Conservation (phyloP, 30 jellyfish, hydroid and myxozoan genomes). For the Hydractinia echinata region DNA sequence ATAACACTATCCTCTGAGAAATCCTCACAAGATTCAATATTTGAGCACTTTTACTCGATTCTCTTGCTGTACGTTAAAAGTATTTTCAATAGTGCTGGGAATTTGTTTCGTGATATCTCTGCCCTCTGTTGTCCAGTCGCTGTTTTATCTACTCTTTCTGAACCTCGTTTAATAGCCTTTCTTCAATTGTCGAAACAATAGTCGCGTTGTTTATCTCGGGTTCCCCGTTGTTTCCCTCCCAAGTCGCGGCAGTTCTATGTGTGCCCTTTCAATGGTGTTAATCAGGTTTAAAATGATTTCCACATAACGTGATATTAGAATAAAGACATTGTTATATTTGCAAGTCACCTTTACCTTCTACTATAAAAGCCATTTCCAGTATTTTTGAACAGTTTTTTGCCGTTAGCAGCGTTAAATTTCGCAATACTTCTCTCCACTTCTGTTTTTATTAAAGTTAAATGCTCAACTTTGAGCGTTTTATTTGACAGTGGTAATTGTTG, state of each 20-base stretch:
- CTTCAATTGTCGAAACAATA: conserved; percentile 56
- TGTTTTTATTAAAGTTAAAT: too few species aligned
- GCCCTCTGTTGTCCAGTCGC: conserved; percentile 37
- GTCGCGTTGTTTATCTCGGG: conserved; percentile 56
- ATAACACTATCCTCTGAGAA: too few species aligned
- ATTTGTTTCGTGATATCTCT: conserved; percentile 36
- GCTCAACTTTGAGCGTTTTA: too few species aligned
- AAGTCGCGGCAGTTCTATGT: conserved; percentile 40
- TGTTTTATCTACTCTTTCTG: conserved; percentile 37
- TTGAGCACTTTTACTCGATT: background rate
- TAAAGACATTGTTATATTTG: too few species aligned
- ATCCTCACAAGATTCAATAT: too few species aligned
- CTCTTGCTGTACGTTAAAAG: background rate
- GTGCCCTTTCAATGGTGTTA: conserved; percentile 50
- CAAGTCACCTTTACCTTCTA: too few species aligned
- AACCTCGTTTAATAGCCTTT: conserved; percentile 54
- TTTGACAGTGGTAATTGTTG: too few species aligned
- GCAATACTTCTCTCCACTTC: too few species aligned
- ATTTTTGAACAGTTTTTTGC: too few species aligned
- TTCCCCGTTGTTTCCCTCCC: conserved; percentile 28
- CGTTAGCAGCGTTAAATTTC: too few species aligned
- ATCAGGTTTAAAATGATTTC: conserved; percentile 54
- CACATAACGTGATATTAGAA: conserved; percentile 18
- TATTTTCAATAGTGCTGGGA: conserved; percentile 19
- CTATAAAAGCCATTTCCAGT: too few species aligned